These are phyloP conservation scores for Anticlea derivata DNA, from an alignment of 2,888 invertebrate genomes.

Conservation along the genomic window DNA sequence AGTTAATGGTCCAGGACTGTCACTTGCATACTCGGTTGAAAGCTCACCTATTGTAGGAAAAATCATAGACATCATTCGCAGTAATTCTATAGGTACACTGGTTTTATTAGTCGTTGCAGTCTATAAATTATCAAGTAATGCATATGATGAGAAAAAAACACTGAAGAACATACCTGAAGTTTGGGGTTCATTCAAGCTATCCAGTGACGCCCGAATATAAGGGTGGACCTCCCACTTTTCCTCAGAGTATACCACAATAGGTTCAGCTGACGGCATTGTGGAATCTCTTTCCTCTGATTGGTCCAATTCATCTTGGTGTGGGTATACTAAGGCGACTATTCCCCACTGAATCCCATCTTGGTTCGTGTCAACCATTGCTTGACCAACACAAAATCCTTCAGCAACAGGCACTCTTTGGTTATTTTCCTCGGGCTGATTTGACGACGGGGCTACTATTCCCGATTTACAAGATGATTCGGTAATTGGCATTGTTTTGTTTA, in stretches of 20 bases:
- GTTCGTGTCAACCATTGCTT: background rate
- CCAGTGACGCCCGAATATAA: background rate
- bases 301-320: background rate
- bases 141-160: background rate
- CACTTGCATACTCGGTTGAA: background rate
- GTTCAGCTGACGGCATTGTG: background rate
- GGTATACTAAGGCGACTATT: background rate
- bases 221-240: background rate
- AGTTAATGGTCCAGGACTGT: background rate
- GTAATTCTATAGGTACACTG: no score
- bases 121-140: no score
- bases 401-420: background rate
- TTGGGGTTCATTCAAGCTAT: conserved; percentile 4
- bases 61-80: background rate
- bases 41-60: conserved; percentile 5
- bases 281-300: background rate
- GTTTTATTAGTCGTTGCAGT: no score
- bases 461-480: background rate
- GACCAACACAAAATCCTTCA: background rate
- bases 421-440: background rate
- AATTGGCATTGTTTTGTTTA: no score
- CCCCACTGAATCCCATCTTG: background rate
- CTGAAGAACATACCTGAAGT: background rate
- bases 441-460: background rate
- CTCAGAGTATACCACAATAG: background rate